Conservation (phyloP, 1,140 invertebrate species). For the Grapholita molesta region DNA sequence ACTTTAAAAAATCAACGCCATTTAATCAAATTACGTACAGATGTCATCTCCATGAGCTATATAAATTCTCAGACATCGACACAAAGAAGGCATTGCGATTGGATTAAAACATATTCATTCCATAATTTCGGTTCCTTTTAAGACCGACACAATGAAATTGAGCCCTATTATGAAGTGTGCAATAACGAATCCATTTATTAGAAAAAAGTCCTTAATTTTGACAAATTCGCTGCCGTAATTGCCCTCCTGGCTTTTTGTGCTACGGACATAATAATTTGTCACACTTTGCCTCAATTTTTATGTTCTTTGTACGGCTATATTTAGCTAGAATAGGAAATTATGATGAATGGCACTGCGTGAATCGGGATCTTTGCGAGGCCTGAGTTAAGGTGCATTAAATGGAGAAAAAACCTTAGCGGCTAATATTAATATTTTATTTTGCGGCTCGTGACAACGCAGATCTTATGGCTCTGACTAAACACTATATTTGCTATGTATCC, state of each 20-base stretch:
- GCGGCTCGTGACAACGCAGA: background rate
- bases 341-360: slow-evolving; percentile 41
- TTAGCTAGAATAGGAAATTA: slow-evolving; percentile 34
- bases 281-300: slow-evolving; percentile 46
- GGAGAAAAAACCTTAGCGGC: background rate
- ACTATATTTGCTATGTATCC: no score
- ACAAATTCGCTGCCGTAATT: slow-evolving; percentile 24
- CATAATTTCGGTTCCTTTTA: slow-evolving; percentile 1
- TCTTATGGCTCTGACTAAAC: background rate
- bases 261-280: slow-evolving; percentile 46
- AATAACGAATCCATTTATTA: slow-evolving; percentile 5
- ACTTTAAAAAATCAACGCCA: no score
- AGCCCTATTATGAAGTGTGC: background rate
- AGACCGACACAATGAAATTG: background rate
- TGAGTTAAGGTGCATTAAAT: background rate
- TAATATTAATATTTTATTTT: background rate
- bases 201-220: slow-evolving; percentile 21
- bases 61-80: background rate
- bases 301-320: slow-evolving; percentile 31
- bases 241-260: slow-evolving; percentile 22
- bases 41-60: background rate
- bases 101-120: background rate
- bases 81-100: background rate
- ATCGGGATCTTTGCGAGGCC: background rate
- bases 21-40: background rate